These are phyloP conservation scores for Drosophila longiperda DNA, from an alignment of 2,888 invertebrate species.

Conservation along the genomic window DNA sequence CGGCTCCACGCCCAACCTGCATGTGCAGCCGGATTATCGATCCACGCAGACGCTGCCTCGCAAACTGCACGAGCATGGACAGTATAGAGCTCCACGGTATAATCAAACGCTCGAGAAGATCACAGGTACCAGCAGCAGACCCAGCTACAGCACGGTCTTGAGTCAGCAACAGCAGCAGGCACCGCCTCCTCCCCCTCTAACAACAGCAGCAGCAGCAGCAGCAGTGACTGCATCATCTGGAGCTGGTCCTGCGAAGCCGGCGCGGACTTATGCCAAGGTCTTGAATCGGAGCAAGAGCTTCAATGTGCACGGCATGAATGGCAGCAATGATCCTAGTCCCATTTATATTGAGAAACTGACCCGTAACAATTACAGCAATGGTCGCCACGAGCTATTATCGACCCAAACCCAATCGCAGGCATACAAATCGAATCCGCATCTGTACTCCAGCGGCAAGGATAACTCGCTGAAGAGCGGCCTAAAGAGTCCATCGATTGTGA, in stretches of 20 bases:
- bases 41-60: slow-evolving; percentile 92
- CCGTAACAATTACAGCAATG: slow-evolving; percentile 79
- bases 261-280: slow-evolving; percentile 90
- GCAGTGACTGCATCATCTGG: slow-evolving; percentile 10
- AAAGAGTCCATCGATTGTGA: slow-evolving; percentile 94
- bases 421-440: slow-evolving; percentile 92
- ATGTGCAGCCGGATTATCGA: slow-evolving; percentile 85
- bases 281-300: slow-evolving; percentile 93
- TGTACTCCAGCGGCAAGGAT: slow-evolving; percentile 85
- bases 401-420: slow-evolving; percentile 81
- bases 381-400: slow-evolving; percentile 48
- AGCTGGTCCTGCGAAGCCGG: slow-evolving; percentile 90
- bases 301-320: slow-evolving; percentile 89
- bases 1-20: slow-evolving; percentile 86
- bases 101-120: slow-evolving; percentile 40
- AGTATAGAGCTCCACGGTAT: slow-evolving; percentile 33
- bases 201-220: slow-evolving; percentile 13
- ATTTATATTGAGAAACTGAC: slow-evolving; percentile 84
- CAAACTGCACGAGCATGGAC: slow-evolving; percentile 84
- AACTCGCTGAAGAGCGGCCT: slow-evolving; percentile 84
- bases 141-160: slow-evolving; percentile 12
- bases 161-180: slow-evolving; percentile 20
- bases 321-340: slow-evolving; percentile 85
- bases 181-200: slow-evolving; percentile 43
- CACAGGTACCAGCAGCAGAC: not conserved